Conservation (phyloP, 2,888 invertebrate genomes). For the Apamea monoglypha region DNA sequence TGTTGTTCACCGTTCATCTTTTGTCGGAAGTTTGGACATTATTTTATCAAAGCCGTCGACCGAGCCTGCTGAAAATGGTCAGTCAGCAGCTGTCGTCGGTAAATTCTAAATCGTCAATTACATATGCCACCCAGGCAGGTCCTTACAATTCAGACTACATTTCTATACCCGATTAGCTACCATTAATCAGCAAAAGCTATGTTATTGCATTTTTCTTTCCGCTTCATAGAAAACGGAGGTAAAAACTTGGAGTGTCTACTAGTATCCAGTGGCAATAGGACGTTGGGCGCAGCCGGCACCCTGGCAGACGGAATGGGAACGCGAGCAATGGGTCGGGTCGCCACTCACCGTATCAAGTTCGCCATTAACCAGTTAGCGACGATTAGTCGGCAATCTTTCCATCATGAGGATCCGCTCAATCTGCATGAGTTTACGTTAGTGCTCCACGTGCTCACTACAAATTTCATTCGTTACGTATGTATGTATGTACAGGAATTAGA, state of each 20-base stretch:
- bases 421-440: slow-evolving; percentile 76
- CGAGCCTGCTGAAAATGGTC: slow-evolving; percentile 15
- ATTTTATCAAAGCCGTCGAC: neutral
- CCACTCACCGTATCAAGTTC: slow-evolving; percentile 80
- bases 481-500: slow-evolving; percentile 19
- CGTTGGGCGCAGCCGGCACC: slow-evolving; percentile 49
- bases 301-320: slow-evolving; percentile 69
- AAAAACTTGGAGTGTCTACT: slow-evolving; percentile 41
- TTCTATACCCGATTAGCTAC: slow-evolving; percentile 25
- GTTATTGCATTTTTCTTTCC: slow-evolving; percentile 35
- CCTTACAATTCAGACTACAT: slow-evolving; percentile 21
- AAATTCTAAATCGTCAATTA: neutral
- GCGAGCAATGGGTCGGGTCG: slow-evolving; percentile 75
- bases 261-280: slow-evolving; percentile 38
- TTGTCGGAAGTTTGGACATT: neutral
- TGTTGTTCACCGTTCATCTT: neutral
- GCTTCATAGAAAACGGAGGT: slow-evolving; percentile 24
- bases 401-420: slow-evolving; percentile 81
- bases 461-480: slow-evolving; percentile 51
- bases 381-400: slow-evolving; percentile 85
- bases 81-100: too few species aligned
- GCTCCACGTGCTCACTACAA: slow-evolving; percentile 71
- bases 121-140: neutral
- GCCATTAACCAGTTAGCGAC: slow-evolving; percentile 86
- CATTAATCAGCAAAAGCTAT: slow-evolving; percentile 36